These are phyloP conservation scores for Plusia festucae DNA, from an alignment of 2,888 invertebrate genomes.

Conservation along the genomic window DNA sequence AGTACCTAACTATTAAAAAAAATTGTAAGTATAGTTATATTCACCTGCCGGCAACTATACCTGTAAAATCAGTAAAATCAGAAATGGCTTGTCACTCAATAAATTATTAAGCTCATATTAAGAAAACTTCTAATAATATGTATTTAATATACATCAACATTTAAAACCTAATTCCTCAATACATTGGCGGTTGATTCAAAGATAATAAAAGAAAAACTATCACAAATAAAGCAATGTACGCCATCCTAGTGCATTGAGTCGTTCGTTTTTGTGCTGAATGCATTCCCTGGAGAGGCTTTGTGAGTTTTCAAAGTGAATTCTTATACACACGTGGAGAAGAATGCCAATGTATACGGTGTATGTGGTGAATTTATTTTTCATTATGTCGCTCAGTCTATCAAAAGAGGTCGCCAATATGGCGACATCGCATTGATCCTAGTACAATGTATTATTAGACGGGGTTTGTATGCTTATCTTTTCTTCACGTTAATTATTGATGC, in stretches of 20 bases:
- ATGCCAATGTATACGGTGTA: not conserved
- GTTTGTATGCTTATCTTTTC: too few species aligned
- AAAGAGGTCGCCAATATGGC: not conserved
- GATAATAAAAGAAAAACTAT: too few species aligned
- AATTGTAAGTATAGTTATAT: too few species aligned
- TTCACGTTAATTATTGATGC: too few species aligned
- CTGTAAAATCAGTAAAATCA: too few species aligned
- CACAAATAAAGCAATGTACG: not conserved
- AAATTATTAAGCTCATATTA: too few species aligned
- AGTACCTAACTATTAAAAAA: too few species aligned
- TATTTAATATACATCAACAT: not conserved
- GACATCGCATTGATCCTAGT: not conserved
- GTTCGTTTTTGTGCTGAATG: not conserved
- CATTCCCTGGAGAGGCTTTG: not conserved
- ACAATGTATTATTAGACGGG: too few species aligned
- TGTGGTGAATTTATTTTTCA: not conserved
- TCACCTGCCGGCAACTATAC: too few species aligned
- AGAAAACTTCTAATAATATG: too few species aligned
- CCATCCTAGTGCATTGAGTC: not conserved
- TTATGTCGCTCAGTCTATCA: not conserved
- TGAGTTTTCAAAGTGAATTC: conserved; percentile 3
- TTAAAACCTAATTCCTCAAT: not conserved
- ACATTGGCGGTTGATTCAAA: not conserved
- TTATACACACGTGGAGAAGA: not conserved
- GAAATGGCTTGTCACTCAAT: too few species aligned